Base-by-base conservation (phyloP, 1,140 invertebrate species). In the Caligus rogercresseyi region DNA sequence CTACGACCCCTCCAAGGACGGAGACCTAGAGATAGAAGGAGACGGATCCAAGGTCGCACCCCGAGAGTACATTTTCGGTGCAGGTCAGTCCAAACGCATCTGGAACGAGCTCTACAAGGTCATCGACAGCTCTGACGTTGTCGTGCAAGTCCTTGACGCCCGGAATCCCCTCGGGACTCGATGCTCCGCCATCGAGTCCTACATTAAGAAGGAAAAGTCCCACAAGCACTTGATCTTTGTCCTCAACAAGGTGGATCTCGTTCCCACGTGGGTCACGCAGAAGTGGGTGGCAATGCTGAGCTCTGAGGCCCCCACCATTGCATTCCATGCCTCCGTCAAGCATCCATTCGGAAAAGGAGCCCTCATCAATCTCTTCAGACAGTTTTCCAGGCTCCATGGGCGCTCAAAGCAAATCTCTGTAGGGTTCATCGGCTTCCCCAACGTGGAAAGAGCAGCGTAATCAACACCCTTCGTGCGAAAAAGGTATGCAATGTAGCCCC, bases 101-200 rank as follows among this genome's bases (percentile, higher is more conserved):
- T 99, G 96, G 95, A 95, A 94, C 77, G 96, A 99, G 74, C 73
- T 99, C 4, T 97, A 98, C 72, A 99, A 99, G 81, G 93, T 98
- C 11, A 86, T 99, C 54, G 96, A 99, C 74, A 98, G 94, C 7
- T 95, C 93, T 1, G 95, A 99, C 80, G 92, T 99, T 4, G 72
- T 99, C 20, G 74, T 98, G 15, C 89, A 98, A 69, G 81, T 90
- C 3, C 74, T 98, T 53, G 93, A 97, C 80, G 90, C 92, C 0
- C 78, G 94, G 66, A 89, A 98, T 79, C 92, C 93, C 0, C 78
- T 89, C 75, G 95, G 94, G 2, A 99, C 95, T 1, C 79, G 95
- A 64, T 95, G 89, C 67, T 82, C 85, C 54, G 16, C 92, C 67
- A 85, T 99, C 53, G 94, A 89, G 77, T 87, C 84, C 70, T 97